Base-by-base conservation (phyloP, 1,140 invertebrate species). In the Drosophila prosaltans region DNA sequence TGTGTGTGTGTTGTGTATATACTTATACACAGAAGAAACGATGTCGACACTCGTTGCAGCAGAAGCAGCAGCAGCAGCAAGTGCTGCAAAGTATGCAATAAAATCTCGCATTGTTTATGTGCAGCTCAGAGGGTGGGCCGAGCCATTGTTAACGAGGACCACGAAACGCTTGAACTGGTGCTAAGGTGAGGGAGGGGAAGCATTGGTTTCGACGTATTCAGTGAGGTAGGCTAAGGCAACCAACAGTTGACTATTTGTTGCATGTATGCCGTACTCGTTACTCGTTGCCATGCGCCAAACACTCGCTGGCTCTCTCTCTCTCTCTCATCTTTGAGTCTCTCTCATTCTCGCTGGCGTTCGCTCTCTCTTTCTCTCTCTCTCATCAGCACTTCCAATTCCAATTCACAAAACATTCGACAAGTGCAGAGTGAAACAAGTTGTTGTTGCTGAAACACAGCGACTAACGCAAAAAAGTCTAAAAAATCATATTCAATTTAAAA, bases 221-320 rank as follows among this genome's bases (percentile, higher is more conserved):
- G 84, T 89, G 84, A 89, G 84, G 84, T 89, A 89, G 84, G 84
- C 84, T 78, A 89, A 74, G 84, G 69, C 84, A 88, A 84, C 84
- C 84, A 88, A 89, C 84, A 88, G 80, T 89, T 88, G 84, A 89
- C 84, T 89, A 88, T 89, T 88, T 88, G 84, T 88, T 88, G 84
- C 84, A 88, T 89, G 84, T 88, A 71, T 55, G 80, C 65, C 58
- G 43, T 32, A 67, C 54, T 85, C 67, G 73, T 58, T 60, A 69
- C 71, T 71, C 45, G 10, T 62, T 16, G 10, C 45, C 9, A 36
- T 36, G 32, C 39, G 39, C 39, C 39, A 40, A 40, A 11, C 3
- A 72, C 48, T 59, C 43, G 60, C 32, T 16, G 59, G 75, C 75
- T 55, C 43, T 48, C 48, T 59, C 43, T 55, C 32, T 16, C 51